phyloP scores from a whole-genome alignment of 2,888 invertebrate genomes.

The Scaptomyza tumidula region DNA sequence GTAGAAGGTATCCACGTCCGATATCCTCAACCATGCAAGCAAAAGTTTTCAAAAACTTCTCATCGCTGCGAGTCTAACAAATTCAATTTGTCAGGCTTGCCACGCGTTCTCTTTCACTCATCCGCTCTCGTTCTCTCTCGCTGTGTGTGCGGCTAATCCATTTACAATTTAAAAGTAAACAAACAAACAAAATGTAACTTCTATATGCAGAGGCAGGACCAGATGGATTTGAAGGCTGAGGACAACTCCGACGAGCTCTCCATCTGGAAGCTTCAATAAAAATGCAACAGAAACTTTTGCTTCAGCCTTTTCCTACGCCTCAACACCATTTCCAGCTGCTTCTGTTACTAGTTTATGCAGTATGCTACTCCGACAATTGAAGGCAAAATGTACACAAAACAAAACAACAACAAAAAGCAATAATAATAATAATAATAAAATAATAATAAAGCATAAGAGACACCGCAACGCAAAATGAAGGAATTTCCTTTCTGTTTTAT shows the following conservation, averaged over 20 bases:
- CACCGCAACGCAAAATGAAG: constrained; percentile 20
- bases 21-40: constrained; percentile 73
- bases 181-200: constrained; percentile 71
- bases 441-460: constrained; percentile 27
- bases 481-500: constrained; percentile 31
- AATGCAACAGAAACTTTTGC: constrained; percentile 56
- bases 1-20: constrained; percentile 52
- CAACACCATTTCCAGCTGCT: constrained; percentile 22
- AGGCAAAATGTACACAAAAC: constrained; percentile 16
- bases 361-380: constrained; percentile 23
- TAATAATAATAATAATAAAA: background rate
- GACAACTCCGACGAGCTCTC: constrained; percentile 18
- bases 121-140: constrained; percentile 4
- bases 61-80: constrained; percentile 70
- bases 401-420: background rate
- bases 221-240: background rate
- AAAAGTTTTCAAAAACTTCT: constrained; percentile 73
- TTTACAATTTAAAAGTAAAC: constrained; percentile 78
- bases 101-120: constrained; percentile 30
- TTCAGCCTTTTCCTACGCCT: constrained; percentile 8
- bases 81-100: constrained; percentile 77
- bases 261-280: constrained; percentile 59
- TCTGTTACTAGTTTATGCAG: constrained; percentile 29
- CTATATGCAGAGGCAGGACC: constrained; percentile 17
- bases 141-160: constrained; percentile 65